Base-by-base conservation (phyloP, 2,113 vertebrate species). In the Mola mola region DNA sequence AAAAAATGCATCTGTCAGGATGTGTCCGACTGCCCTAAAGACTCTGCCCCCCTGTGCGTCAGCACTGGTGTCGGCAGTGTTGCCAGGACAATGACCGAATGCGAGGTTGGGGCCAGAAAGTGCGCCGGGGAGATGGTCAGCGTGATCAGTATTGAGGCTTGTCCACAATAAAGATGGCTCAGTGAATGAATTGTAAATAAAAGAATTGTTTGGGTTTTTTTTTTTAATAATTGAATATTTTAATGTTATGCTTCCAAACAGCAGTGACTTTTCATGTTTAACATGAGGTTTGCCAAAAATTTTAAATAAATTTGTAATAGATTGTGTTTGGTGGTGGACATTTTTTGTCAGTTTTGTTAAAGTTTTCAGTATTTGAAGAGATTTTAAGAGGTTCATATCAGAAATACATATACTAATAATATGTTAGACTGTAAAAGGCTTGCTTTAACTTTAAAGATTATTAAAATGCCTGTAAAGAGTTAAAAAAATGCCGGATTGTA, bases 81-180 rank as follows among this genome's bases (percentile, higher is more conserved):
- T 16, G 29, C 0, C 20, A 67, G 5, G 73, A 93, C 90, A 0
- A 89, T 94, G 92, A 93, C 89, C 0, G 94, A 97, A 66, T 98
- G 97, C 0, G 88, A 94, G 72, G 91, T 83, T 0, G 94, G 94
- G 0, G 47, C 61, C 57, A 88, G 92, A 34, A 87, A 68, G 24
- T 98, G 96, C 70, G 72, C 2, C 0, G 93, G 94, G 2, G 64
- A 90, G 60, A 72, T 51, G 26, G 6, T 97, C 76, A 79, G 52
- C 0, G 58, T 96, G 21, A 72, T 92, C 81, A 72, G 81, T 70
- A 85, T 93, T 13, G 75, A 72, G 1, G 78, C 93, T 15, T 98
- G 96, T 19, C 36, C 71, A 6, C 6, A 42, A 20, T 83, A 41
- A 78, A 60, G 0, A 43, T 2, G 3, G 2, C 6, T 10, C 33